Base-by-base conservation (phyloP, 2,888 invertebrate species). In the Pimpla rufipes region DNA sequence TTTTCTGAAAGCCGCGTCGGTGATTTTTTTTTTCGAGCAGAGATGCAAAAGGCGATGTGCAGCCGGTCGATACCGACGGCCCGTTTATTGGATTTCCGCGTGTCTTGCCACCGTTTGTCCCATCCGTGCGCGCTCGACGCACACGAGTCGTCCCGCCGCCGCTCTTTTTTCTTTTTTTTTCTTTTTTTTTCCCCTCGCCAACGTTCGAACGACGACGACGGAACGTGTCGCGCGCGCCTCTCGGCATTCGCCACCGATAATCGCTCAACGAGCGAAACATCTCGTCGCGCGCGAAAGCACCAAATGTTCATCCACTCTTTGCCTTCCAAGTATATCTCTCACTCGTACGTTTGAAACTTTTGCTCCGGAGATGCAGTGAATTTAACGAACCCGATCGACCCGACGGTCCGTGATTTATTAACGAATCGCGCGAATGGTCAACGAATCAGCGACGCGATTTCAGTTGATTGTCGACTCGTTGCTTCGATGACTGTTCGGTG, bases 251-350 rank as follows among this genome's bases (percentile, higher is more conserved):
- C 59, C 37, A 59, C 37, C 57, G 45, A 37, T n/a, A 73, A 23
- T 21, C 47, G 50, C 37, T 64, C 71, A 62, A 21, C 62, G 67
- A 78, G 47, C 10, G 7, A 62, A 68, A 64, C 6, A 47, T 42
- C 35, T 55, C 57, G 23, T 18, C 81, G 29, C 29, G 29, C 66
- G 59, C 85, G 87, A 84, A 88, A 88, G 85, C 88, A 81, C 73
- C 84, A 81, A 84, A 16, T 59, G 86, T 89, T 90, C 89, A 87
- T 90, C 88, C 91, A 91, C 88, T 91, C 86, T 91, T 90, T 90
- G 91, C 91, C 91, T 91, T 91, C 89, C 88, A 87, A 88, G 86
- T 86, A 83, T 88, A 86, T 68, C 87, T 68, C 87, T 89, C 87
- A 87, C 5, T 29, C 82, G 83, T 73, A 86, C 75, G 85, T 88